Evolutionary conservation across 1,140 invertebrate species (phyloP), one percentile per base, ranked within the genome.

Genomic region (Drosophila sp.): DNA sequence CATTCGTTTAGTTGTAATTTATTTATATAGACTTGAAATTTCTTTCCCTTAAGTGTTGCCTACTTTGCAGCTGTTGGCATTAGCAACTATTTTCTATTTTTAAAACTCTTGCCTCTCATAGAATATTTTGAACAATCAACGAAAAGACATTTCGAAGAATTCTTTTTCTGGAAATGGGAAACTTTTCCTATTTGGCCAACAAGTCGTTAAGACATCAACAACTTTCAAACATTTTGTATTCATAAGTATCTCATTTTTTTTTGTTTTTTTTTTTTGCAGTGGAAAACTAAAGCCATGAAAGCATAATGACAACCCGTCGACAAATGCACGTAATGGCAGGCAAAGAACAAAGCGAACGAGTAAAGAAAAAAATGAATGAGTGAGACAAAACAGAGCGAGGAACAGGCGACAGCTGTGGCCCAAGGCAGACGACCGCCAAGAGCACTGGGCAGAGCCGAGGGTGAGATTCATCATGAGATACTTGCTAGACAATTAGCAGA

Each of bases 241-340:
- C 79, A 86, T 82, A 85, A 50, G 44, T 50, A 50, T 50, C 25
- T 25, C 6, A 50, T 50, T 50, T 50, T 50, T 27, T 7, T 10
- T 50, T 7, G 86, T 81, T 81, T 60, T 40, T 27, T 30, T 78
- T 67, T 74, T 58, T 60, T 25, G n/a, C 67, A 27, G 60, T 57
- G 70, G 29, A 74, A 85, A 85, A 85, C 81, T 85, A 85, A 85
- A 80, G 65, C 70, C 74, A 85, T 85, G 72, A 86, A 86, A 87
- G 77, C 72, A 57, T 86, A 82, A 86, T 87, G 79, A 79, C 79
- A 87, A 73, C 57, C 47, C 54, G 77, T 67, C 79, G 72, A 80
- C 79, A 78, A 78, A 68, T 79, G 79, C 79, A 76, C 70, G 41
- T 78, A 82, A 82, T 78, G 79, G 74, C 75, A 69, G 56, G 27